Base-by-base conservation (phyloP, 1,140 invertebrate genomes). In the Ceratina calcarata region DNA sequence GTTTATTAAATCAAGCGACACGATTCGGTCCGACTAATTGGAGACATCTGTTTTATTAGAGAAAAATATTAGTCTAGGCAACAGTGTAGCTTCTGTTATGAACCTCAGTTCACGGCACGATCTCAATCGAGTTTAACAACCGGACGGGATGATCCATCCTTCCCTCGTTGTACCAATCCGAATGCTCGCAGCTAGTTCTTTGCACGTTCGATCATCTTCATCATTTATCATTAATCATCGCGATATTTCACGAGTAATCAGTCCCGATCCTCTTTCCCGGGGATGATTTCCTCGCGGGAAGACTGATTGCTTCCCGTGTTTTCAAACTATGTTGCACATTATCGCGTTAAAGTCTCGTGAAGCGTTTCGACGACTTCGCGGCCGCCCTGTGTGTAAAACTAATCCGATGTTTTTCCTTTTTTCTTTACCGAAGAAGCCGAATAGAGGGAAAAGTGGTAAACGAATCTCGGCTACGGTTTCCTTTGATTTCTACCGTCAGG, bases 181-280 rank as follows among this genome's bases (percentile, higher is more conserved):
- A 58, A 58, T 57, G 3, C 22, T 55, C 16, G 22, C 8, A 7
- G 20, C 15, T n/a, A 22, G 45, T 49, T 45, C 49, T 68, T 57
- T 15, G 51, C 8, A 8, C 13, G 20, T 57, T 70, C 53, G 67
- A 70, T 70, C 67, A 32, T 57, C 67, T 69, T 69, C 67, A 55
- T 70, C 67, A 27, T 51, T 70, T 70, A 70, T 70, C 67, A 70
- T 70, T 70, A 70, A 70, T 70, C 67, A 70, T 58, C 67, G 49
- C 24, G 10, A 57, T 70, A 49, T 32, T 57, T 70, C 53, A 20
- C 10, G 67, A 70, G 67, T 70, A 70, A 70, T 70, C 67, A 57
- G 24, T 27, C 66, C 2, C 66, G 22, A 67, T 22, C 49, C 51
- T 12, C 67, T 70, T 70, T 57, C 22, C 67, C 67, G 49, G 18